Base-by-base conservation (phyloP, 2,113 vertebrate genomes). In the Aix galericulata region DNA sequence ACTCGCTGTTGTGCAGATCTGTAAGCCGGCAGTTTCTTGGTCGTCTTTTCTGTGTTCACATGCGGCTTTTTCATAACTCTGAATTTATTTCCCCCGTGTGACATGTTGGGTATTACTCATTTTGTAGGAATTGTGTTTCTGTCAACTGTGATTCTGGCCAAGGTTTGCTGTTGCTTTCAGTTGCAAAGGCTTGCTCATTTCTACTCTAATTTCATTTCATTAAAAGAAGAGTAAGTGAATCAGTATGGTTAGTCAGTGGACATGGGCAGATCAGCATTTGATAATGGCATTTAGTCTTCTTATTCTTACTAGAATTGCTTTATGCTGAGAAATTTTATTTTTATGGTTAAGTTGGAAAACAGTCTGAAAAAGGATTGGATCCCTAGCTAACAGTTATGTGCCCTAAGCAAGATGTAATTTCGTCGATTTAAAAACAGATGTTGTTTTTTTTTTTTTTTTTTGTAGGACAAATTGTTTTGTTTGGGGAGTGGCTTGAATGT, bases 91-190 rank as follows among this genome's bases (percentile, higher is more conserved):
- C 8, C 64, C 95, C 22, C 8, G 44, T 38, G 7, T 88, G 91
- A 97, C 90, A 62, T 68, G 42, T 32, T 69, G 85, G 46, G 52
- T 60, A 75, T 96, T 97, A 66, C 53, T 95, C 89, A 93, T 89
- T 81, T 86, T 82, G 71, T 78, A 73, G 27, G 82, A 75, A 80
- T 59, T 78, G 36, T 3, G 4, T 17, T 74, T 76, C 93, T 94
- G 9, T 22, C 34, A 86, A 0, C 38, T 48, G 64, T 67, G 90
- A 82, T 96, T 73, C 67, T 91, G 91, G 91, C 59, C 73, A 78
- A 91, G 23, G 23, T 88, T 71, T 91, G 88, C 79, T 72, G 77
- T 90, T 97, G 50, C 46, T 89, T 92, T 94, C 56, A 26, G 34
- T 86, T 91, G 64, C 13, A 74, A 59, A 74, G 9, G 23, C 79